Conservation (phyloP, 2,888 invertebrate species). For the Chymomyza amoena region DNA sequence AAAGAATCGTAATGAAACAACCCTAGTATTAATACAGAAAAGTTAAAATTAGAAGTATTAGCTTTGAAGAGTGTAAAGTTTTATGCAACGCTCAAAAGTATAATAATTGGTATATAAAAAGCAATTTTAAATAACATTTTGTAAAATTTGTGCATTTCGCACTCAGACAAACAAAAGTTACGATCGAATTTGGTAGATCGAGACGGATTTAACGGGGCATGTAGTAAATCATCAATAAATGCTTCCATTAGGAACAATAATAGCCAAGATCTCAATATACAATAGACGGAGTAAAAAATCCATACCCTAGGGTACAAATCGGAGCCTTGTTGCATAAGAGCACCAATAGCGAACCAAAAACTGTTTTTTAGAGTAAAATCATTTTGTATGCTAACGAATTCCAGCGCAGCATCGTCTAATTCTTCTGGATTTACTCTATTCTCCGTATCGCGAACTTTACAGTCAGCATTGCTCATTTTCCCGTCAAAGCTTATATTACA, state of each 20-base stretch:
- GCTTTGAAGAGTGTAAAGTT: no score
- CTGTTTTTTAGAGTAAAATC: slow-evolving; percentile 92
- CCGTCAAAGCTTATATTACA: background rate
- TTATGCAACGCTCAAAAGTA: no score
- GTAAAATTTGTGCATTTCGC: no score
- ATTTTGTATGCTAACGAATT: slow-evolving; percentile 82
- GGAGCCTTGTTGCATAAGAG: slow-evolving; percentile 95
- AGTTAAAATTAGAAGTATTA: no score
- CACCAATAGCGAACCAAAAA: slow-evolving; percentile 98
- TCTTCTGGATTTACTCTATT: slow-evolving; percentile 24
- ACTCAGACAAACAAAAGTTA: no score
- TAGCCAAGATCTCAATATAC: background rate
- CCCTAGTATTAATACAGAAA: no score
- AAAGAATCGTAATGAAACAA: no score
- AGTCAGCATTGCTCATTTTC: background rate
- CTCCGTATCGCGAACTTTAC: background rate
- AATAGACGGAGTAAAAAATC: background rate
- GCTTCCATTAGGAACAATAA: background rate
- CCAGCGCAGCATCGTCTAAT: slow-evolving; percentile 54
- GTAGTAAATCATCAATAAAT: no score
- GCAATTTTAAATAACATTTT: no score
- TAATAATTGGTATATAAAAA: no score
- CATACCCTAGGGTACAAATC: slow-evolving; percentile 93
- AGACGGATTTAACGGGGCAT: no score
- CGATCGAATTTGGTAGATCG: no score